A percentile compares a stretch with the other conserved stretches of the same genome.
These are phyloP conservation scores for Antechinus flavipes DNA, from an alignment of 2,113 vertebrate species.

Conservation along the genomic window DNA sequence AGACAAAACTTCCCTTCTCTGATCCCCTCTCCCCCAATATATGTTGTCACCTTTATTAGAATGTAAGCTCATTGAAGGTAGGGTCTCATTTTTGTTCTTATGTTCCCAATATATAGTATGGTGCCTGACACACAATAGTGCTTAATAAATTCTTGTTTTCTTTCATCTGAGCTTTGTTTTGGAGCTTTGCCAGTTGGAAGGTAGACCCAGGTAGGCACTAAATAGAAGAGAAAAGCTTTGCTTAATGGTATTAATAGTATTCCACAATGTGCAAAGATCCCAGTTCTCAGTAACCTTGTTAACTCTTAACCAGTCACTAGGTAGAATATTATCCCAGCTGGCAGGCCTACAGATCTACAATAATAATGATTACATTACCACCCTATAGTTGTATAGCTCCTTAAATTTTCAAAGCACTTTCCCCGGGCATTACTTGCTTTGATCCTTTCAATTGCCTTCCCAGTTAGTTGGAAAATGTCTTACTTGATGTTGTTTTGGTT, in stretches of 20 bases:
- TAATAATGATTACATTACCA: neutral
- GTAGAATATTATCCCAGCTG: neutral
- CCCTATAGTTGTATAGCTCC: neutral
- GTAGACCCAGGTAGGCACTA: neutral
- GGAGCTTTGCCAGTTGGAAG: neutral
- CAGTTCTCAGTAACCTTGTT: neutral
- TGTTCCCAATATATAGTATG: neutral
- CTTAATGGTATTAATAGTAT: neutral
- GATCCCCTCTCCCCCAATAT: neutral
- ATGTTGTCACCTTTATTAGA: neutral
- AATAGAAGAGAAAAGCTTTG: neutral
- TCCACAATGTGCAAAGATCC: neutral
- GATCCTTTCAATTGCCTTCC: neutral
- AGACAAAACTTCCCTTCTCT: neutral
- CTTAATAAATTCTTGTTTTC: neutral
- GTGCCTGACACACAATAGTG: neutral
- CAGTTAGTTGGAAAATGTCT: neutral
- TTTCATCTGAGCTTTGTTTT: neutral
- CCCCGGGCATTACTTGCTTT: neutral
- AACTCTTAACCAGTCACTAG: neutral
- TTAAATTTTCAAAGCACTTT: neutral
- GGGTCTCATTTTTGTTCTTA: neutral
- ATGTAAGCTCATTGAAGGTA: neutral
- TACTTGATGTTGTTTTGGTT: neutral
- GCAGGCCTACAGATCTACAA: neutral